Percentiles rank a stretch among this genome's conserved stretches.
phyloP scores from a whole-genome alignment of 1,140 invertebrate genomes.

The Hyles euphorbiae region DNA sequence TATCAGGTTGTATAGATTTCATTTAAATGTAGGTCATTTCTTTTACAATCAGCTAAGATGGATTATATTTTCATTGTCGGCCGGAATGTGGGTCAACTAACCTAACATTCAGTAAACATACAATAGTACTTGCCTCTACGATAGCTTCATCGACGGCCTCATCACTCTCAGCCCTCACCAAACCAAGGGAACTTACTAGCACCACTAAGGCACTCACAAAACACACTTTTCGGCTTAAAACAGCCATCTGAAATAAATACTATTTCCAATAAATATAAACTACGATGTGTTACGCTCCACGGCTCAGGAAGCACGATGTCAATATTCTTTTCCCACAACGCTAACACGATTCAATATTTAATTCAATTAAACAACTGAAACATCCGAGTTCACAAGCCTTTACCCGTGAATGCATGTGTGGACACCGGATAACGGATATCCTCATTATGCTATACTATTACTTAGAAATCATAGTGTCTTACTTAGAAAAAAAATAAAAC shows the following conservation, averaged over 20 bases:
- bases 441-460: conserved; percentile 38
- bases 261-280: neutral
- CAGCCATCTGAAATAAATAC: conserved; percentile 58
- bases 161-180: conserved; percentile 35
- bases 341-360: neutral
- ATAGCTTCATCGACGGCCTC: conserved; percentile 49
- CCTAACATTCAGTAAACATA: conserved; percentile 10
- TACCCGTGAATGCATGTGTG: conserved; percentile 3
- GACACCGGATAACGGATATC: conserved; percentile 53
- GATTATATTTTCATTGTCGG: neutral
- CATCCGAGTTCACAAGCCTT: conserved; percentile 1
- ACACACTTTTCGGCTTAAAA: conserved; percentile 36
- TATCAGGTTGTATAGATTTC: too few relatives aligned
- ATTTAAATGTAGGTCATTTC: too few relatives aligned
- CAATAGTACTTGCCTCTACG: conserved; percentile 53
- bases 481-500: too few relatives aligned
- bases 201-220: conserved; percentile 43
- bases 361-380: too few relatives aligned
- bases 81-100: conserved; percentile 24
- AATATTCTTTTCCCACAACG: too few relatives aligned
- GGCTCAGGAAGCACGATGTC: neutral
- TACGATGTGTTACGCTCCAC: neutral
- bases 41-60: conserved; percentile 1
- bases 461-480: too few relatives aligned
- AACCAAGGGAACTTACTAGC: conserved; percentile 24